Base-by-base conservation (phyloP, 2,113 vertebrate genomes). In the Percina caprodes region DNA sequence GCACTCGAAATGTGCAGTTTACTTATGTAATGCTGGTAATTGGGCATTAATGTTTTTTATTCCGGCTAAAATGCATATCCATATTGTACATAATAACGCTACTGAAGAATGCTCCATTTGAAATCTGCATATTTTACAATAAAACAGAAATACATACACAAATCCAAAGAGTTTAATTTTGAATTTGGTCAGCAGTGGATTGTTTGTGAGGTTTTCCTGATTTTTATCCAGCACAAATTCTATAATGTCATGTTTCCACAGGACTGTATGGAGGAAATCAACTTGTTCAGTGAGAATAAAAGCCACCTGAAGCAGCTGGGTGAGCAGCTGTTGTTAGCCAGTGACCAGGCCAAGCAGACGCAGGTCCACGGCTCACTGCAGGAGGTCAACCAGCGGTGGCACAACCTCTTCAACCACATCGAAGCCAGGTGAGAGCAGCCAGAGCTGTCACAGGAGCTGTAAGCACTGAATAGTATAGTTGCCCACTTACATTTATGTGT, bases 241-340 rank as follows among this genome's bases (percentile, higher is more conserved):
- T 10, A 14, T 30, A 5, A 15, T 67, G 48, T 35, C 21, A 4
- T 49, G 23, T 55, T 18, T 74, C 35, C 49, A 39, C 91, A 99
- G 98, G 98, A 99, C 90, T 99, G 96, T 91, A 97, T 97, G 96
- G 97, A 98, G 91, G 98, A 99, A 93, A 99, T 99, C 81, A 97
- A 96, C 89, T 72, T 97, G 80, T 98, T 98, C 89, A 97, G 96
- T 69, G 96, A 98, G 92, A 98, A 97, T 88, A 98, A 98, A 91
- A 94, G 94, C 69, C 96, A 96, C 60, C 92, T 99, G 87, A 97
- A 96, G 88, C 96, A 96, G 81, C 95, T 99, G 93, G 97, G 97
- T 0, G 96, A 98, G 73, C 96, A 97, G 91, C 85, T 99, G 67
- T 96, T 98, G 59, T 86, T 94, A 45, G 96, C 96, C 86, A 97